phyloP scores from a whole-genome alignment of 2,888 invertebrate genomes.

The Drymonia ruficornis region DNA sequence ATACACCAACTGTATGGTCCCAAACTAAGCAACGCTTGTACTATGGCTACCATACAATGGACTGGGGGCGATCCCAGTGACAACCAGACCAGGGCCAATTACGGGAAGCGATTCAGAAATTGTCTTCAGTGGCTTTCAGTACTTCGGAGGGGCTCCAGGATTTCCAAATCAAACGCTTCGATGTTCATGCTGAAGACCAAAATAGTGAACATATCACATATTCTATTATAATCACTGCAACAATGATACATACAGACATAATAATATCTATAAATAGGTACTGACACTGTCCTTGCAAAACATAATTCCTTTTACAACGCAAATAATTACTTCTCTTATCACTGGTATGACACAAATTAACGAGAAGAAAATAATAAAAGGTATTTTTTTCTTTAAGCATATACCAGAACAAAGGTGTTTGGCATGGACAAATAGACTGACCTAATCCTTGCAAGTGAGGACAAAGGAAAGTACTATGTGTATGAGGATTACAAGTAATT shows the following conservation, averaged over 20 bases:
- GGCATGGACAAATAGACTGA: conserved; percentile 27
- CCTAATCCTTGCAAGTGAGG: conserved; percentile 32
- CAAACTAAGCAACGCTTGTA: too few relatives aligned
- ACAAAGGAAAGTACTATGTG: conserved; percentile 27
- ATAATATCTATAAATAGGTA: conserved; percentile 15
- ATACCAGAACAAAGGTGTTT: conserved; percentile 11
- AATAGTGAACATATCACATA: too few relatives aligned
- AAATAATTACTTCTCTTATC: conserved; percentile 39
- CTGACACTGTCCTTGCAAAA: conserved; percentile 30
- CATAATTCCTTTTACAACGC: conserved; percentile 37
- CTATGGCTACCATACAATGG: too few relatives aligned
- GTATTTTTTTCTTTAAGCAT: conserved; percentile 13
- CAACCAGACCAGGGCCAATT: too few relatives aligned
- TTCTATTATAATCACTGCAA: neutral
- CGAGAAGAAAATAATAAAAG: conserved; percentile 30
- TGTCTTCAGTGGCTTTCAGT: too few relatives aligned
- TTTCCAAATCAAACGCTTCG: too few relatives aligned
- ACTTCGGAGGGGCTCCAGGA: too few relatives aligned
- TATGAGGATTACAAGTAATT: neutral
- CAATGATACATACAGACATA: neutral
- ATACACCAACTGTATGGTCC: too few relatives aligned
- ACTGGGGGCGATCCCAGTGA: too few relatives aligned
- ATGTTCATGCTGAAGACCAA: too few relatives aligned
- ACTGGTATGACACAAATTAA: conserved; percentile 29
- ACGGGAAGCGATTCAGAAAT: too few relatives aligned